Conservation (phyloP, 1,140 invertebrate genomes). For the Drosophila parabipectinata region DNA sequence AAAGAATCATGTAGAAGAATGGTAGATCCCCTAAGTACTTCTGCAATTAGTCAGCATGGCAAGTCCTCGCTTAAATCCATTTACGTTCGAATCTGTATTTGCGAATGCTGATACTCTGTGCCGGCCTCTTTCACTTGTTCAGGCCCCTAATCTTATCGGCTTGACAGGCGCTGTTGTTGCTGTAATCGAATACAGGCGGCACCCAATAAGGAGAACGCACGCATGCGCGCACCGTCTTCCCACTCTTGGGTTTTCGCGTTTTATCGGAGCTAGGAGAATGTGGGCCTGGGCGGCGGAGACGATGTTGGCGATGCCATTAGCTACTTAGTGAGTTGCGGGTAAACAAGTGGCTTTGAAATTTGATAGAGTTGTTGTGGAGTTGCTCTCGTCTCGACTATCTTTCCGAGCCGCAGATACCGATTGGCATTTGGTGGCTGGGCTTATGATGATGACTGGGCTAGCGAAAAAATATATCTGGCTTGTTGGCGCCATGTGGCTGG, state of each 20-base stretch:
- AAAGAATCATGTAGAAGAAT: no score
- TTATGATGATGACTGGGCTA: conserved; percentile 31
- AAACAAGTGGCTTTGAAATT: conserved; percentile 75
- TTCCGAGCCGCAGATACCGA: conserved; percentile 24
- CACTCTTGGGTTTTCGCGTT: conserved; percentile 40
- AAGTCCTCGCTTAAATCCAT: background rate
- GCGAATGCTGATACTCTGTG: conserved; percentile 8
- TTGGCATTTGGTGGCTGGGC: conserved; percentile 14
- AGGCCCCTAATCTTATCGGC: conserved; percentile 50
- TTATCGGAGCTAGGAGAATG: conserved; percentile 51
- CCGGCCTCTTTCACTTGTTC: conserved; percentile 14
- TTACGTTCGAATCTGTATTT: background rate
- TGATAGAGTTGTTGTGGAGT: conserved; percentile 67
- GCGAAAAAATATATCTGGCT: conserved; percentile 11
- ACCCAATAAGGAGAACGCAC: conserved; percentile 34
- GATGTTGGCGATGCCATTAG: conserved; percentile 49
- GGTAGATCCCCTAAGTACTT: background rate
- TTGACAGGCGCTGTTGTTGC: conserved; percentile 50
- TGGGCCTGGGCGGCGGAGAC: conserved; percentile 17
- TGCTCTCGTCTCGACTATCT: conserved; percentile 23
- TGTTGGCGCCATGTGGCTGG: conserved; percentile 62
- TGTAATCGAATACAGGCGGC: conserved; percentile 68
- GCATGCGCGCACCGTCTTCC: conserved; percentile 19
- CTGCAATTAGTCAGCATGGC: conserved; percentile 1
- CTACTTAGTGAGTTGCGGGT: conserved; percentile 56